Percentiles rank a stretch among this genome's conserved stretches.
Evolutionary conservation across 2,113 vertebrate species (phyloP).

Genomic region (Penelope pileata): DNA sequence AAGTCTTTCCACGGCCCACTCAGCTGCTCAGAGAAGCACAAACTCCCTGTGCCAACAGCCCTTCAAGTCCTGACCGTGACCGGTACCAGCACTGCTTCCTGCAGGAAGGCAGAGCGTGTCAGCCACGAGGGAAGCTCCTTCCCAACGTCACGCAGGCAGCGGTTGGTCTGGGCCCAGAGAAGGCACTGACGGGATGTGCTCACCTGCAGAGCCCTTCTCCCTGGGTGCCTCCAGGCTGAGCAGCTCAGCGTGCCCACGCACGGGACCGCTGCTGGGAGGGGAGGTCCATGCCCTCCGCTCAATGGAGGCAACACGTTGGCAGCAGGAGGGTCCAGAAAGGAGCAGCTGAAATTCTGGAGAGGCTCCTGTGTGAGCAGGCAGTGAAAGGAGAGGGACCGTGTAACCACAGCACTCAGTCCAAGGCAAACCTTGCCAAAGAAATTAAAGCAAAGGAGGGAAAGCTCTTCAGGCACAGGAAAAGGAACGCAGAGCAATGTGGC

Average conservation of each 20-base stretch:
- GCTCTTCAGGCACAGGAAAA: background rate
- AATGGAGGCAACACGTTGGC: background rate
- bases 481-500: background rate
- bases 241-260: fast-evolving
- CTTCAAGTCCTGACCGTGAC: background rate
- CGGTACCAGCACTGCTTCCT: background rate
- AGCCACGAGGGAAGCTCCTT: background rate
- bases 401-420: background rate
- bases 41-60: background rate
- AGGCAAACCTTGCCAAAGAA: background rate
- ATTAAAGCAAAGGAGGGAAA: background rate
- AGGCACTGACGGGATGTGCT: fast-evolving
- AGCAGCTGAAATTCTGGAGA: background rate
- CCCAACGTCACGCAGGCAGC: background rate
- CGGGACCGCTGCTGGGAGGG: background rate
- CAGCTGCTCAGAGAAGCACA: background rate
- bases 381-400: fast-evolving
- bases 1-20: background rate
- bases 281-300: background rate
- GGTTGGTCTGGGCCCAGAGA: background rate
- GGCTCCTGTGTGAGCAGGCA: background rate
- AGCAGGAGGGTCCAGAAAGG: background rate
- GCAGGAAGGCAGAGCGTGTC: background rate
- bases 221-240: background rate
- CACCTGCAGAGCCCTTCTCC: background rate